phyloP scores from a whole-genome alignment of 2,113 vertebrate species.

The Porphyrio hochstetteri region DNA sequence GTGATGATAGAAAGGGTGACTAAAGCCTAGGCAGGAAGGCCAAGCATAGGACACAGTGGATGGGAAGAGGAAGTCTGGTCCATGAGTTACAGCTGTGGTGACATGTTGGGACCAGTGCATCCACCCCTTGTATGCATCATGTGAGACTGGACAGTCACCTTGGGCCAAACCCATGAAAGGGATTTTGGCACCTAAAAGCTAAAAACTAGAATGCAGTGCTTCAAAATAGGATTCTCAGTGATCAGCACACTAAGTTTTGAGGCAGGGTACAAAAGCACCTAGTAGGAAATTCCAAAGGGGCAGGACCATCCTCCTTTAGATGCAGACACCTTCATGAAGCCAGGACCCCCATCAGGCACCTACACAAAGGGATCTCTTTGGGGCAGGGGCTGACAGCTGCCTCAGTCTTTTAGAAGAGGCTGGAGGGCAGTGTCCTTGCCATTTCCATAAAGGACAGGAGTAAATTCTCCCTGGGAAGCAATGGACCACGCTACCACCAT shows the following conservation, averaged over 20 bases:
- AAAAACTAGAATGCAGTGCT: background rate
- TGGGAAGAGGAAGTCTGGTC: background rate
- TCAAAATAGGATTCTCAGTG: background rate
- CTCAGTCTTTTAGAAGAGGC: background rate
- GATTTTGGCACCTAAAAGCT: background rate
- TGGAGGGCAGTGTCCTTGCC: background rate
- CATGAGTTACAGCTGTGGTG: background rate
- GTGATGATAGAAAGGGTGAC: background rate
- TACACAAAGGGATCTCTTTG: background rate
- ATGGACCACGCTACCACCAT: background rate
- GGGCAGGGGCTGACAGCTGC: background rate
- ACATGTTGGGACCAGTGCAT: rapidly evolving
- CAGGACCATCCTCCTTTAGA: background rate
- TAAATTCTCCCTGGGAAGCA: background rate
- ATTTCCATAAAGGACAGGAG: background rate
- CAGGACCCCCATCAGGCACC: background rate
- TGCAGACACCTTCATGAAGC: background rate
- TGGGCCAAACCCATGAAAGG: background rate
- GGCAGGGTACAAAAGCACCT: background rate
- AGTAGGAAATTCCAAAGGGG: background rate
- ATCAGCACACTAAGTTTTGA: background rate
- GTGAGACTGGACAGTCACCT: background rate
- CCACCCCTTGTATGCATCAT: background rate
- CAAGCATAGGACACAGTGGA: background rate
- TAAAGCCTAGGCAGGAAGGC: background rate